Conservation (phyloP, 1,140 invertebrate species). For the Plodia interpunctella region DNA sequence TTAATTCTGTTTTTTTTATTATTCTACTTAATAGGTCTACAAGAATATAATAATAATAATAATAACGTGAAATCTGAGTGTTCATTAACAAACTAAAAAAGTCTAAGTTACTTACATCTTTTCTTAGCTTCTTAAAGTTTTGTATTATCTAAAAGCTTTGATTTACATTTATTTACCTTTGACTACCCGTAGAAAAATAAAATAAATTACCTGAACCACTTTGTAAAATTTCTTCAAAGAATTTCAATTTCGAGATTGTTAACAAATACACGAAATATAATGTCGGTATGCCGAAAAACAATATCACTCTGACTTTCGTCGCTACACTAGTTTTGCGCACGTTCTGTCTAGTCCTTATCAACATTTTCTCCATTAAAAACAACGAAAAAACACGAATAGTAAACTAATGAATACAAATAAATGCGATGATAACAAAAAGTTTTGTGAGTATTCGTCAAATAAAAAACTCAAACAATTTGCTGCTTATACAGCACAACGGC, state of each 20-base stretch:
- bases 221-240: background rate
- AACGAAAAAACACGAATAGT: slow-evolving; percentile 25
- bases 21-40: no score
- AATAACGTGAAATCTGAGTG: no score
- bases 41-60: no score
- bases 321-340: slow-evolving; percentile 43
- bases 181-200: background rate
- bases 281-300: slow-evolving; percentile 46
- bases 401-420: slow-evolving; percentile 24
- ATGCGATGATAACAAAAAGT: slow-evolving; percentile 11
- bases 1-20: no score
- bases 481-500: slow-evolving; percentile 49
- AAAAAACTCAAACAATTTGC: slow-evolving; percentile 61
- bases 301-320: slow-evolving; percentile 41
- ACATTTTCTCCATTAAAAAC: slow-evolving; percentile 57
- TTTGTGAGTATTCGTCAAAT: slow-evolving; percentile 51
- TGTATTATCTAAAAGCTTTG: no score
- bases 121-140: no score
- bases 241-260: background rate
- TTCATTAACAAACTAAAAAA: no score
- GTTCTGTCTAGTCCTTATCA: slow-evolving; percentile 57
- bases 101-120: no score
- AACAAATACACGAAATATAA: slow-evolving; percentile 33
- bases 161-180: no score
- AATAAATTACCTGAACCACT: background rate